Conservation (phyloP, 2,797 vertebrate genomes). For the Neosilurus mollespiculum region DNA sequence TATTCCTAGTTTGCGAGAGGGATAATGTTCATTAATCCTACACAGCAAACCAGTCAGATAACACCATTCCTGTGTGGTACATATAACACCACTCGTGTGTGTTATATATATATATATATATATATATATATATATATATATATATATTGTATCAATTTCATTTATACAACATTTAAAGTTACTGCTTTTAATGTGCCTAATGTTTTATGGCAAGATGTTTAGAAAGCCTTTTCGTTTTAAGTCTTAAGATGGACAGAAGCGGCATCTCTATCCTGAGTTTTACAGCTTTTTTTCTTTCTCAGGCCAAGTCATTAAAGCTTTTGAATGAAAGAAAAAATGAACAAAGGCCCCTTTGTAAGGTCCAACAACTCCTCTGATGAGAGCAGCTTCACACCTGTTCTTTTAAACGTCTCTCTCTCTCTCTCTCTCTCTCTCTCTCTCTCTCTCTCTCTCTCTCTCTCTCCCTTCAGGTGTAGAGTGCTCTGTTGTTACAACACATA, state of each 20-base stretch:
- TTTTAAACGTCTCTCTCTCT: slow-evolving; percentile 17
- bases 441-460: slow-evolving; percentile 13
- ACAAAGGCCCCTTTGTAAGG: slow-evolving; percentile 52
- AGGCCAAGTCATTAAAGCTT: slow-evolving; percentile 37
- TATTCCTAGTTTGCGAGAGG: too few species aligned
- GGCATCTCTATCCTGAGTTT: slow-evolving; percentile 1
- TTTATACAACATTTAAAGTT: not conserved
- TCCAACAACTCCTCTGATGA: slow-evolving; percentile 53
- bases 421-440: slow-evolving; percentile 6
- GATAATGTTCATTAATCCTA: too few species aligned
- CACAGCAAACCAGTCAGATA: too few species aligned
- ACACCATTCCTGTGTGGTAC: too few species aligned
- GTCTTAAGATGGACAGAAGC: slow-evolving; percentile 18
- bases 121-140: too few species aligned
- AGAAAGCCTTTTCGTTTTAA: not conserved
- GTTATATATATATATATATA: too few species aligned
- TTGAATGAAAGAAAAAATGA: slow-evolving; percentile 41
- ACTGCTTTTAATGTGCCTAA: not conserved
- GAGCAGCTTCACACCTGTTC: slow-evolving; percentile 57
- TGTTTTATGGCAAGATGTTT: not conserved
- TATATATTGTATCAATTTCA: too few species aligned
- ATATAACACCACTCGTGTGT: too few species aligned
- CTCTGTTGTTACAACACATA: slow-evolving; percentile 48
- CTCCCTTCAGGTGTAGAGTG: slow-evolving; percentile 43
- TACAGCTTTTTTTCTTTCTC: slow-evolving; percentile 19